Evolutionary conservation across 2,888 invertebrate genomes (phyloP).

Genomic region (Hemaris fuciformis): DNA sequence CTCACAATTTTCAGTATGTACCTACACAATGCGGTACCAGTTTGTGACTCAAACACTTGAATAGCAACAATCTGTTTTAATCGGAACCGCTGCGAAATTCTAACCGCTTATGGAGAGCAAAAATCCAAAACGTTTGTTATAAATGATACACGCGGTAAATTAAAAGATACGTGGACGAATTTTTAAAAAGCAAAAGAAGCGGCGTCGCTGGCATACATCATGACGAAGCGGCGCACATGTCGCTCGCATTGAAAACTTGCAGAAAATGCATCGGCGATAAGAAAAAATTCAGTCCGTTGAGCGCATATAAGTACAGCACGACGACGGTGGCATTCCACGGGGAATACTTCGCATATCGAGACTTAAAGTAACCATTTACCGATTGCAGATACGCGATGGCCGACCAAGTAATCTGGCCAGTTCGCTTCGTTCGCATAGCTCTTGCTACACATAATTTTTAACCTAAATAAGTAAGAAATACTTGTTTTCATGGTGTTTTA

Average conservation of each 20-base stretch:
- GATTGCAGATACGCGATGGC: conserved; percentile 81
- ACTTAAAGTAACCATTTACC: conserved; percentile 79
- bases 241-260: conserved; percentile 73
- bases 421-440: conserved; percentile 72
- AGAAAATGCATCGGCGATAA: conserved; percentile 79
- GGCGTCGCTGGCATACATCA: conserved; percentile 5
- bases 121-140: conserved; percentile 4
- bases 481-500: conserved; percentile 61
- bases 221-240: conserved; percentile 46
- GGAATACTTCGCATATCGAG: conserved; percentile 76
- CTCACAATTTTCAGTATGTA: neutral
- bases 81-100: neutral
- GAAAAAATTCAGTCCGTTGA: conserved; percentile 77
- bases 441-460: conserved; percentile 72
- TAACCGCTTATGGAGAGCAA: neutral
- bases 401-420: conserved; percentile 75
- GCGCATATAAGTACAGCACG: conserved; percentile 75
- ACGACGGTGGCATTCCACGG: conserved; percentile 75
- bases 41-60: conserved; percentile 1
- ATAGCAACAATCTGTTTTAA: neutral
- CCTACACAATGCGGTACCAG: neutral
- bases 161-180: conserved; percentile 8
- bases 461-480: conserved; percentile 77
- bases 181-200: conserved; percentile 14
- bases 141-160: neutral